Evolutionary conservation across 1,140 invertebrate genomes (phyloP).

Genomic region (Meloidogyne exigua): DNA sequence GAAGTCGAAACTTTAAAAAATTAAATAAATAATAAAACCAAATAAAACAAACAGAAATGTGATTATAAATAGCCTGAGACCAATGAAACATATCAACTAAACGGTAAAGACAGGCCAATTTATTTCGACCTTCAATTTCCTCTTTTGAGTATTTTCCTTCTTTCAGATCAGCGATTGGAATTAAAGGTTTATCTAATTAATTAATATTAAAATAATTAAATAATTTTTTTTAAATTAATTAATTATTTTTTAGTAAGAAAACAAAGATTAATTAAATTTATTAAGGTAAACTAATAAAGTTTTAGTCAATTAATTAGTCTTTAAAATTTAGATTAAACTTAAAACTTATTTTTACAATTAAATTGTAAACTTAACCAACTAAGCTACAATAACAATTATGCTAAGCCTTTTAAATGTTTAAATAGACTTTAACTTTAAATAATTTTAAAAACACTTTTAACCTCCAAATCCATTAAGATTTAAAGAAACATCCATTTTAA

Average conservation of each 20-base stretch:
- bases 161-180: slow-evolving; percentile 95
- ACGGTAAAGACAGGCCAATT: slow-evolving; percentile 90
- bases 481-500: slow-evolving; percentile 17
- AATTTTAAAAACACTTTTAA: not conserved
- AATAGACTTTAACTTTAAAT: not conserved
- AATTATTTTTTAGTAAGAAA: too few species aligned
- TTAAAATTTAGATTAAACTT: too few species aligned
- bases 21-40: too few species aligned
- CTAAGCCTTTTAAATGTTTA: too few species aligned
- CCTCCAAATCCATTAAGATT: slow-evolving; percentile 22
- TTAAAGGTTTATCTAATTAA: slow-evolving; percentile 67
- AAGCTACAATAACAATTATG: too few species aligned
- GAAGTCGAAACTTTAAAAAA: slow-evolving; percentile 20
- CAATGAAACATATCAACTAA: slow-evolving; percentile 92
- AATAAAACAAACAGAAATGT: slow-evolving; percentile 72
- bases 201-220: too few species aligned
- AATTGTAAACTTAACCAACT: too few species aligned
- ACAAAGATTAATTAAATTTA: too few species aligned
- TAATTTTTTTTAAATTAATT: too few species aligned
- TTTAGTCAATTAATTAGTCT: too few species aligned
- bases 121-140: slow-evolving; percentile 90
- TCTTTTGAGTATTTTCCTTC: slow-evolving; percentile 89
- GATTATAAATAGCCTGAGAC: slow-evolving; percentile 80
- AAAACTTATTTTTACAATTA: too few species aligned
- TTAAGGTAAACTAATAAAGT: too few species aligned